These are phyloP conservation scores for Asarcornis scutulata DNA, from an alignment of 2,113 vertebrate species.

Conservation along the genomic window DNA sequence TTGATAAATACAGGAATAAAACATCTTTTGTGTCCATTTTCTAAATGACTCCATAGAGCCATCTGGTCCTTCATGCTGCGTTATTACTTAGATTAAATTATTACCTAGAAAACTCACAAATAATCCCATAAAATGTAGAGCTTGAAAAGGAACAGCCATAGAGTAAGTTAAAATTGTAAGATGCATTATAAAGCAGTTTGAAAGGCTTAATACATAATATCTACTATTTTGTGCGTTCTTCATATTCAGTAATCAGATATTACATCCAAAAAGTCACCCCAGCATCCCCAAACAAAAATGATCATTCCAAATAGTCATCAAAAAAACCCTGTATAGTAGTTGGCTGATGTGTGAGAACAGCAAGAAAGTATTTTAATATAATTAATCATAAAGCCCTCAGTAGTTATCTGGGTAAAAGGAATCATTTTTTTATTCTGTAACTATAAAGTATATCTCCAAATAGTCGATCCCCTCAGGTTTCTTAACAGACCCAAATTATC, in stretches of 20 bases:
- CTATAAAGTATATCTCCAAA: not conserved
- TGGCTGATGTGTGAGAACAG: not conserved
- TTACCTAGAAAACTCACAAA: not conserved
- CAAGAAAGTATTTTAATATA: not conserved
- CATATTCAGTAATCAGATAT: not conserved
- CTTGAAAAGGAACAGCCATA: not conserved
- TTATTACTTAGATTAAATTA: not conserved
- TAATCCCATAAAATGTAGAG: not conserved
- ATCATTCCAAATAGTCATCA: not conserved
- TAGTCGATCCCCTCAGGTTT: constrained; percentile 11
- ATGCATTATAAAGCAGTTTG: not conserved
- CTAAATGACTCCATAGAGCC: not conserved
- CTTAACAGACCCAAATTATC: not conserved
- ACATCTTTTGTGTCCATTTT: not conserved
- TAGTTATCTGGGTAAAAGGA: not conserved
- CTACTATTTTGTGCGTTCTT: not conserved
- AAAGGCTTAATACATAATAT: not conserved
- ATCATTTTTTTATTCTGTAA: not conserved
- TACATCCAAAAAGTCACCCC: not conserved
- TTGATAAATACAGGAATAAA: not conserved
- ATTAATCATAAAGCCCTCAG: not conserved
- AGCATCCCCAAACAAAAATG: not conserved
- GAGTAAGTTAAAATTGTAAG: not conserved
- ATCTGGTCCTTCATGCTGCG: not conserved
- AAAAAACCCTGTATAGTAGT: not conserved